These are phyloP conservation scores for Sebastes steindachneri DNA, from an alignment of 2,797 vertebrate genomes.

Conservation along the genomic window DNA sequence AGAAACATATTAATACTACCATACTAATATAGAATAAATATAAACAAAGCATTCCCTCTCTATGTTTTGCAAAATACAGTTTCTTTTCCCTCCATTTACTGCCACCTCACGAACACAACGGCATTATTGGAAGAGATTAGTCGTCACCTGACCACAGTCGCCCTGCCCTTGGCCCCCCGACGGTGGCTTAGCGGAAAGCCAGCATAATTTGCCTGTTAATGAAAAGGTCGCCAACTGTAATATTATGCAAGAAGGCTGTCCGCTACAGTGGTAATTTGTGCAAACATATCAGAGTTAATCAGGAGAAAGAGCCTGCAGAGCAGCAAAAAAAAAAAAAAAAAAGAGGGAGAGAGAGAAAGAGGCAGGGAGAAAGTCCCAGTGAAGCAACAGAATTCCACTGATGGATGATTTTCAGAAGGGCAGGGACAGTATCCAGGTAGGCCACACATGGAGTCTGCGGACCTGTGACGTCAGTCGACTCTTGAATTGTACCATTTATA, in stretches of 20 bases:
- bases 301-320: constrained; percentile 26
- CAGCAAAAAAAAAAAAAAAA: not conserved
- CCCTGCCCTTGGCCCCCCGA: not conserved
- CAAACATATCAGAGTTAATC: constrained; percentile 56
- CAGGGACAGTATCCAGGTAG: not conserved
- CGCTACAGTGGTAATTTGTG: constrained; percentile 41
- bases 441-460: not conserved
- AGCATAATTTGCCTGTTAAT: constrained; percentile 51
- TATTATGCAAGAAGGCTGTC: constrained; percentile 28
- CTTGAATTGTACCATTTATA: not conserved
- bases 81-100: not conserved
- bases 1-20: not conserved
- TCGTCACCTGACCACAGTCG: not conserved
- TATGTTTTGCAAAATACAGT: not conserved
- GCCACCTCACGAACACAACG: not conserved
- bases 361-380: not conserved
- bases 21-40: not conserved
- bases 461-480: not conserved
- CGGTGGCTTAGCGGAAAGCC: not conserved
- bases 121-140: constrained; percentile 19
- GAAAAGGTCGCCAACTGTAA: constrained; percentile 47
- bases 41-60: not conserved
- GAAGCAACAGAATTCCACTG: constrained; percentile 1
- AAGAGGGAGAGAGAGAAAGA: not conserved
- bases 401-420: constrained; percentile 19